A percentile compares a stretch with the other conserved stretches of the same genome.
These are phyloP conservation scores for Penaeus chinensis DNA, from an alignment of 1,140 invertebrate genomes.

Conservation along the genomic window DNA sequence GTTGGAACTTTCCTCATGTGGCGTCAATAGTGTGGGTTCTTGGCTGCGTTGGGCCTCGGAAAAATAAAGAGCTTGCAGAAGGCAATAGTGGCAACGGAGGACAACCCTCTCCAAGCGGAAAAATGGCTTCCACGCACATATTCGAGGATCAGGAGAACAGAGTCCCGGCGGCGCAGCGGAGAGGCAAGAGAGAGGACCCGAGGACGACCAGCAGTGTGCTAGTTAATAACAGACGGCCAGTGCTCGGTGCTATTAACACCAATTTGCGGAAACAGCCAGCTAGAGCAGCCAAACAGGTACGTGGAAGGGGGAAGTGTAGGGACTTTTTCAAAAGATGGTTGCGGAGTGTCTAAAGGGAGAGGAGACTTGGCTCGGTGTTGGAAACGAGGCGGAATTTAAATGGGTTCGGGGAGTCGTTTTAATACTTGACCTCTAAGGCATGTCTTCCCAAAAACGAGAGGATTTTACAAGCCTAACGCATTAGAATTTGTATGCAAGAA, in stretches of 20 bases:
- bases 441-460: not conserved
- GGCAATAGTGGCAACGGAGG: not conserved
- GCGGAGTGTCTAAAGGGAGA: not conserved
- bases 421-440: no score
- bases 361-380: not conserved
- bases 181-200: not conserved
- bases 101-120: not conserved
- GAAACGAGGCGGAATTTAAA: not conserved
- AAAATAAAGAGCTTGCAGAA: not conserved
- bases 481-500: not conserved
- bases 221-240: slow-evolving; percentile 27
- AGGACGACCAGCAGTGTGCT: not conserved
- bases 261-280: slow-evolving; percentile 55
- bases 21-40: slow-evolving; percentile 12
- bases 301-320: not conserved
- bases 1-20: slow-evolving; percentile 20
- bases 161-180: slow-evolving; percentile 4
- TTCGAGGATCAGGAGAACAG: slow-evolving; percentile 1
- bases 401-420: not conserved
- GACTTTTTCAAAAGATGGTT: not conserved
- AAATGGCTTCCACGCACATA: not conserved
- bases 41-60: slow-evolving; percentile 11
- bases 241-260: slow-evolving; percentile 38
- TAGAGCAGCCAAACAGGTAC: slow-evolving; percentile 57
- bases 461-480: not conserved